Percentiles rank a stretch among this genome's conserved stretches.
Evolutionary conservation across 2,797 vertebrate species (phyloP).

Genomic region (Nyctalus aviator): DNA sequence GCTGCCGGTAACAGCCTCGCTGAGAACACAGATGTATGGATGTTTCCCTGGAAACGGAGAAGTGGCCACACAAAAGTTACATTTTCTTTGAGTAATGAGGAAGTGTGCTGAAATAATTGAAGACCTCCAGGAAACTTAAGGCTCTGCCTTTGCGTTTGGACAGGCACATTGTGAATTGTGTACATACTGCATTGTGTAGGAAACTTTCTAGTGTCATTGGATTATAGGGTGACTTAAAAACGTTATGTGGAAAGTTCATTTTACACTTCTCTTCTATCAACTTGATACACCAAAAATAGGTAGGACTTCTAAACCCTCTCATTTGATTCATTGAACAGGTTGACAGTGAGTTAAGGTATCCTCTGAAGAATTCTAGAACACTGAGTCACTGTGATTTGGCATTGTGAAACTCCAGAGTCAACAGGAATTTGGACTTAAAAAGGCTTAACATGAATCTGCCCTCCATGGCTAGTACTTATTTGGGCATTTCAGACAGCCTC

Average conservation of each 20-base stretch:
- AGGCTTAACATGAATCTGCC: background rate
- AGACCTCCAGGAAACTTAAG: background rate
- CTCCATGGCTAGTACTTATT: background rate
- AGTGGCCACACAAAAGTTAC: background rate
- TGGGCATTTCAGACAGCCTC: background rate
- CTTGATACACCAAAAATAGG: background rate
- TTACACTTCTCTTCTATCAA: background rate
- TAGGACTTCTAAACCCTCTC: background rate
- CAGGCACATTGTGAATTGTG: background rate
- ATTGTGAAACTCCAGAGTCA: background rate
- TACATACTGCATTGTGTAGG: background rate
- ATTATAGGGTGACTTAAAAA: background rate
- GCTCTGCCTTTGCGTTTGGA: background rate
- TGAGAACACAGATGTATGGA: background rate
- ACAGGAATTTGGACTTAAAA: background rate
- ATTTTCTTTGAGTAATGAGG: background rate
- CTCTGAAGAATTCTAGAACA: constrained; percentile 25
- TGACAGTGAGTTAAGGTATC: background rate
- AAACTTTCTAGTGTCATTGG: background rate
- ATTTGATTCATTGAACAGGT: background rate
- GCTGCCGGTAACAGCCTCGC: constrained; percentile 27
- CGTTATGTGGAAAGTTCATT: background rate
- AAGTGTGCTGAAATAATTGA: constrained; percentile 54
- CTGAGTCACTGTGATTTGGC: background rate
- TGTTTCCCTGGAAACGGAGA: constrained; percentile 17